phyloP scores from a whole-genome alignment of 2,113 vertebrate species.

The Crotalus viridis region DNA sequence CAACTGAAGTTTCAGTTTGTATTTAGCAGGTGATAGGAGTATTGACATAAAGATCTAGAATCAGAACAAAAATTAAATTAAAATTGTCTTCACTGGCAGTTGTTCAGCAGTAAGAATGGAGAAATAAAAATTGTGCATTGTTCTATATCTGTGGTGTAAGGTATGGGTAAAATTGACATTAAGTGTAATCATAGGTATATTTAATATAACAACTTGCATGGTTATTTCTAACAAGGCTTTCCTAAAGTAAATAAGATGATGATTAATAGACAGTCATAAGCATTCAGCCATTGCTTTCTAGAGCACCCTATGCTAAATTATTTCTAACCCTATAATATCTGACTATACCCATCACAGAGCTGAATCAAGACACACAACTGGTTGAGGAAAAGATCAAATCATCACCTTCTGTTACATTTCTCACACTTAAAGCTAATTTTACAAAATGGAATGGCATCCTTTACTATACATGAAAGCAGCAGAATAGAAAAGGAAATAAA shows the following conservation, averaged over 20 bases:
- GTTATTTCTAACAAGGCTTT: not conserved
- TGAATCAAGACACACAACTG: not conserved
- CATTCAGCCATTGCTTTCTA: not conserved
- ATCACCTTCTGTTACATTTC: not conserved
- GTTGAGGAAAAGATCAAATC: not conserved
- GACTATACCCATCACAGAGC: not conserved
- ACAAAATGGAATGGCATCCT: not conserved
- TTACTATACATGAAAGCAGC: not conserved
- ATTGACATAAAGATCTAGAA: not conserved
- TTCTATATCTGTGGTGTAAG: not conserved
- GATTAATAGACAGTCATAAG: not conserved
- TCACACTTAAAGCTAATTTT: not conserved
- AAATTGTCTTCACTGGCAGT: not conserved
- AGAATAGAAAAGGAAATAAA: not conserved
- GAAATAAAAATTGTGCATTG: not conserved
- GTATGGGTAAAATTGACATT: not conserved
- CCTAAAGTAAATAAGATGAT: not conserved
- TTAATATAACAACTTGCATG: not conserved
- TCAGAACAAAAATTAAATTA: not conserved
- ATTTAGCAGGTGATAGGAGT: not conserved
- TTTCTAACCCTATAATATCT: not conserved
- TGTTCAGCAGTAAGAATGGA: not conserved
- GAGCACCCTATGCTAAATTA: not conserved
- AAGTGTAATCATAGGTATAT: not conserved
- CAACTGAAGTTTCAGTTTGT: not conserved